Evolutionary conservation across 2,888 invertebrate species (phyloP).

Genomic region (Acrobasis suavella): DNA sequence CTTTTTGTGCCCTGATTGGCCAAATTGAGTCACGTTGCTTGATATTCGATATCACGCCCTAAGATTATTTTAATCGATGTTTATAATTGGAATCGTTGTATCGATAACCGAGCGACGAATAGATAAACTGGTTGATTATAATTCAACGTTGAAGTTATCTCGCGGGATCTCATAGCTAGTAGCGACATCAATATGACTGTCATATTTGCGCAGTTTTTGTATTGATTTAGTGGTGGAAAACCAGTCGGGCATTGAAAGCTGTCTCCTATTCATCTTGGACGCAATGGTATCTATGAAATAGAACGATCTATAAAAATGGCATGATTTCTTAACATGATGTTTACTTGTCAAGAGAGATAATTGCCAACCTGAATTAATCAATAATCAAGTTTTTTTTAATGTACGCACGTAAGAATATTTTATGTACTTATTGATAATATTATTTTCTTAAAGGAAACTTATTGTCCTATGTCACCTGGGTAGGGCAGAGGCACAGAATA

Average conservation of each 20-base stretch:
- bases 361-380: no score
- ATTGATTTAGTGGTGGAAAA: constrained; percentile 31
- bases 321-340: no score
- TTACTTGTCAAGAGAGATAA: no score
- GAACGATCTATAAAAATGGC: neutral
- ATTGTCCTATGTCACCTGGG: no score
- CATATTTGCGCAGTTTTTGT: constrained; percentile 27
- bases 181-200: constrained; percentile 18
- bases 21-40: constrained; percentile 3
- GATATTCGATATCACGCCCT: constrained; percentile 7
- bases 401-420: no score
- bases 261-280: constrained; percentile 17
- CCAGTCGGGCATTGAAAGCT: constrained; percentile 19
- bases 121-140: constrained; percentile 18
- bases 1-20: constrained; percentile 8
- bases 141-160: constrained; percentile 16
- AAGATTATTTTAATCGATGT: constrained; percentile 10
- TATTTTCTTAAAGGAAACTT: no score
- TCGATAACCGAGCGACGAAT: constrained; percentile 13
- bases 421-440: no score
- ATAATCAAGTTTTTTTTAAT: no score
- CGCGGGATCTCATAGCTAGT: constrained; percentile 4
- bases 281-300: constrained; percentile 5
- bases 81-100: constrained; percentile 16
- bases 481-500: no score